Base-by-base conservation (phyloP, 1,140 invertebrate genomes). In the Antheraea pernyi region DNA sequence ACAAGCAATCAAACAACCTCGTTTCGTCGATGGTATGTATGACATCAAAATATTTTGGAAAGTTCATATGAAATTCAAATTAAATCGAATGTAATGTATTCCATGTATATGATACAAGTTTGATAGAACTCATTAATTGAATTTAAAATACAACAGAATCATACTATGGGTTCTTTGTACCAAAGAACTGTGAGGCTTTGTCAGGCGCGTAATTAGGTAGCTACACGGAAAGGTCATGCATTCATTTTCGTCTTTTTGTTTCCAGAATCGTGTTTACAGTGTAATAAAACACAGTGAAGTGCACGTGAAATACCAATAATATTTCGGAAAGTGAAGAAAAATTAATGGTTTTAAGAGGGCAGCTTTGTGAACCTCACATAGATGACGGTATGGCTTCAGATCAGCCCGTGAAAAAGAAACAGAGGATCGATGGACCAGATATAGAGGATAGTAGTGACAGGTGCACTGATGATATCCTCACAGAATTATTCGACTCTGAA, bases 331-430 rank as follows among this genome's bases (percentile, higher is more conserved):
- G 67, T 42, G 65, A 65, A 65, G 36, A 53, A 63, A 73, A 63
- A 76, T 88, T 82, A 77, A 86, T 83, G 84, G 81, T 86, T 87
- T 81, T 81, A 78, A 76, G 80, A 65, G 80, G 76, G 77, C 74
- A 83, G 42, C 65, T 78, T 65, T 75, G 78, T 76, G 77, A 70
- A 79, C 71, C 83, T 77, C 84, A 79, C 71, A 75, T 83, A 80
- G 83, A 91, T 90, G 88, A 85, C 88, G 86, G 81, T 76, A 94
- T 94, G 93, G 92, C 93, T 85, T 95, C 93, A 74, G 95, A 95
- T 86, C 95, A 96, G 90, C 95, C 96, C 71, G 94, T 95, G 53
- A 96, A 96, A 89, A 96, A 96, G 86, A 96, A 96, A 80, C 94
- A 95, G 74, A 93, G 95, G 74, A 94, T 95, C 61, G 94, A 85